A percentile compares a stretch with the other conserved stretches of the same genome.
These are phyloP conservation scores for Steromphala cineraria DNA, from an alignment of 2,888 invertebrate genomes.

Conservation along the genomic window DNA sequence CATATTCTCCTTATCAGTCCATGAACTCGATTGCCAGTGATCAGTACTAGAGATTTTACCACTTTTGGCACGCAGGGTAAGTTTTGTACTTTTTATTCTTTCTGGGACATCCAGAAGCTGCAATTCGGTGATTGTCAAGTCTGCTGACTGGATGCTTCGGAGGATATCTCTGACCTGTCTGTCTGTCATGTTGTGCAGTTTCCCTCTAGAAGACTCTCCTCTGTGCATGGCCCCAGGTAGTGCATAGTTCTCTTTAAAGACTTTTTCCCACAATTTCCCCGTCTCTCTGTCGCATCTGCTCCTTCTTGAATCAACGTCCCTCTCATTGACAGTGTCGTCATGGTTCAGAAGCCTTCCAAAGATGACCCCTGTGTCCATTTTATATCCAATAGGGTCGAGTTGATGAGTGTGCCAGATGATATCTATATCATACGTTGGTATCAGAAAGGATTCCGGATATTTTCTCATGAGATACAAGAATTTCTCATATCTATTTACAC, in stretches of 20 bases:
- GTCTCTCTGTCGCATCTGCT: constrained; percentile 72
- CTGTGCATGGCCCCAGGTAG: constrained; percentile 76
- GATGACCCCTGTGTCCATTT: constrained; percentile 52
- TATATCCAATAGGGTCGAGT: constrained; percentile 69
- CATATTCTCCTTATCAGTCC: background rate
- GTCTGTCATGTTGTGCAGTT: too few species aligned
- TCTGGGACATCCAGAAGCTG: too few species aligned
- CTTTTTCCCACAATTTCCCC: constrained; percentile 74
- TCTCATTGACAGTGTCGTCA: constrained; percentile 76
- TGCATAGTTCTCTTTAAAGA: constrained; percentile 73
- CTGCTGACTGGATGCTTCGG: too few species aligned
- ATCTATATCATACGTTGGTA: constrained; percentile 77
- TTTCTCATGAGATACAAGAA: constrained; percentile 74
- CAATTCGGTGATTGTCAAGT: too few species aligned
- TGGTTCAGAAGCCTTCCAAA: constrained; percentile 74
- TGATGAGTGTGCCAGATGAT: constrained; percentile 77
- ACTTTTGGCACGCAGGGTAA: background rate
- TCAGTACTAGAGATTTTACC: background rate
- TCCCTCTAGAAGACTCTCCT: constrained; percentile 59
- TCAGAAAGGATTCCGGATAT: constrained; percentile 75
- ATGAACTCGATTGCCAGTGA: background rate
- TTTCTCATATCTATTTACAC: constrained; percentile 31
- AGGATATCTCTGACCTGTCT: too few species aligned
- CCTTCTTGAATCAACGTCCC: constrained; percentile 74
- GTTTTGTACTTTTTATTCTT: background rate